Evolutionary conservation across 2,797 vertebrate genomes (phyloP).

Genomic region (Xiphorhynchus erythropygius): DNA sequence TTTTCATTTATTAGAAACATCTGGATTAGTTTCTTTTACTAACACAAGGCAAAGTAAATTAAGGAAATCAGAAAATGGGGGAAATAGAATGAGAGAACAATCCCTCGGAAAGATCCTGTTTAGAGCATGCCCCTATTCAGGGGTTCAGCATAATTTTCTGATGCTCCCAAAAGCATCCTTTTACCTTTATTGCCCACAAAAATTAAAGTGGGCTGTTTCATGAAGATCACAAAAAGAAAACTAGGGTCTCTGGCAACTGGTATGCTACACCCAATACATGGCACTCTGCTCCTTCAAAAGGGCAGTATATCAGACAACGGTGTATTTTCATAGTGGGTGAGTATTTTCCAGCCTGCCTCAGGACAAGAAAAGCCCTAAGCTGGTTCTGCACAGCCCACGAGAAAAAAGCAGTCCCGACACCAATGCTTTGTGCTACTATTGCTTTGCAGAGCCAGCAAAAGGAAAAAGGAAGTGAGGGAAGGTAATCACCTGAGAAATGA

Average conservation of each 20-base stretch:
- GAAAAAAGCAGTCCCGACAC: not conserved
- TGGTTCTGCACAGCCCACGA: not conserved
- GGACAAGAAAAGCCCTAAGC: not conserved
- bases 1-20: not conserved
- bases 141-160: not conserved
- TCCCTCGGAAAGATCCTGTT: not conserved
- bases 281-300: not conserved
- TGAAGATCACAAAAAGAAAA: not conserved
- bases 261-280: not conserved
- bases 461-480: not conserved
- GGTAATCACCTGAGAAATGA: constrained; percentile 84
- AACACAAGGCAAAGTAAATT: not conserved
- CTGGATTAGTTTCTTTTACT: not conserved
- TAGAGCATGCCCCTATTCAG: not conserved
- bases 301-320: not conserved
- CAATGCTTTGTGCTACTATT: not conserved
- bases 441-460: not conserved
- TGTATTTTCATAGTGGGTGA: not conserved
- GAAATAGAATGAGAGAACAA: not conserved
- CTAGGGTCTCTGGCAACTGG: not conserved
- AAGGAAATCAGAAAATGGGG: not conserved
- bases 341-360: not conserved
- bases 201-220: not conserved
- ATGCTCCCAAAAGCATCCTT: not conserved
- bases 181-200: not conserved